A percentile compares a stretch with the other conserved stretches of the same genome.
phyloP scores from a whole-genome alignment of 2,888 invertebrate species.

The Caenorhabditis japonica region DNA sequence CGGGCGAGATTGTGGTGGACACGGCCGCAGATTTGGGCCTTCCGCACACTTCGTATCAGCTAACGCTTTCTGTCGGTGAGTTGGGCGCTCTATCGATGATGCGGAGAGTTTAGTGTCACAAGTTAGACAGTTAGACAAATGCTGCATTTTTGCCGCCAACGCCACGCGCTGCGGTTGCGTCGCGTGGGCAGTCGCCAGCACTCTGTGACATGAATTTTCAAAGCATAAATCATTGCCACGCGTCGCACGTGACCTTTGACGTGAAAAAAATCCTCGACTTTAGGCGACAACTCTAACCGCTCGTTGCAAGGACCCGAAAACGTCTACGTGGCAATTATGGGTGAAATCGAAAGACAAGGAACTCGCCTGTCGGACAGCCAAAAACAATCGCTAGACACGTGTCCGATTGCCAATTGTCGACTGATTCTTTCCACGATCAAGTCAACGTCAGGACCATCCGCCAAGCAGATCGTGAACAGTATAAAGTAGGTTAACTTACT shows the following conservation, averaged over 20 bases:
- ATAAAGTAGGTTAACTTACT: conserved; percentile 42
- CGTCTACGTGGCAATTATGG: conserved; percentile 74
- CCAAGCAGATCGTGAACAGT: conserved; percentile 60
- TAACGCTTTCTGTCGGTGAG: conserved; percentile 64
- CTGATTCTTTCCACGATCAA: conserved; percentile 79
- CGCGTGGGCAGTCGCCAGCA: no score
- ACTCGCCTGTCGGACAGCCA: conserved; percentile 71
- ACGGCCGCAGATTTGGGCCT: conserved; percentile 70
- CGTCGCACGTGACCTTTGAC: no score
- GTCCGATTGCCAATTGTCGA: conserved; percentile 62
- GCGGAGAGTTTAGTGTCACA: no score
- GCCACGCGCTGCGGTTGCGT: no score
- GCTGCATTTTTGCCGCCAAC: no score
- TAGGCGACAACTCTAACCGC: conserved; percentile 51
- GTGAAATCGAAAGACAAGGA: conserved; percentile 66
- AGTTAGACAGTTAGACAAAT: no score
- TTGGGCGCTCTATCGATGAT: background rate
- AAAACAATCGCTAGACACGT: conserved; percentile 72
- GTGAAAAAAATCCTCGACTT: no score
- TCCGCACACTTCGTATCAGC: conserved; percentile 69
- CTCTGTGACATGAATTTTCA: no score
- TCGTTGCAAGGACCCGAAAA: conserved; percentile 71
- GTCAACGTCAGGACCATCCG: conserved; percentile 48
- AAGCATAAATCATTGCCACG: no score
- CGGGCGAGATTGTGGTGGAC: conserved; percentile 70